phyloP scores from a whole-genome alignment of 2,113 vertebrate genomes.

The Eptesicus fuscus region DNA sequence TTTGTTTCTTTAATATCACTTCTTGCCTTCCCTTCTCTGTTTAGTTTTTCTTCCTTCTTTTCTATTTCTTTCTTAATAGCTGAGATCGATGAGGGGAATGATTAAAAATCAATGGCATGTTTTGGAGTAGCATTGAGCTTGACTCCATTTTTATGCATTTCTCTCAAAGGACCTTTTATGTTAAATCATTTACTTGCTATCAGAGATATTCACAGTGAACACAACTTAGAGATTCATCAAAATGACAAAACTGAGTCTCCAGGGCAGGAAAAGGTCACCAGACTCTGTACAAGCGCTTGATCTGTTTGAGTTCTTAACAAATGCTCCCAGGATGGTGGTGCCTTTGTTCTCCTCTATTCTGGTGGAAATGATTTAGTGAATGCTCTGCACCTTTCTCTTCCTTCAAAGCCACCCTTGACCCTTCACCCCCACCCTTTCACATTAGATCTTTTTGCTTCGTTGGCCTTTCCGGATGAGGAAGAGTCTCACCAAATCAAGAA shows the following conservation, averaged over 20 bases:
- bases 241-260: constrained; percentile 56
- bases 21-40: neutral
- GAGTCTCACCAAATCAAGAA: constrained; percentile 62
- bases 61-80: neutral
- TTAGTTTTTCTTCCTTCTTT: neutral
- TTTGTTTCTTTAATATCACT: neutral
- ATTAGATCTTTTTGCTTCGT: constrained; percentile 53
- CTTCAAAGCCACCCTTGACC: constrained; percentile 64
- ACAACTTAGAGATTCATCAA: constrained; percentile 53
- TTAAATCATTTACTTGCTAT: constrained; percentile 46
- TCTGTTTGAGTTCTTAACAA: constrained; percentile 39
- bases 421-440: constrained; percentile 60
- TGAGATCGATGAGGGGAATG: neutral
- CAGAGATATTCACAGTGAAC: constrained; percentile 45
- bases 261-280: constrained; percentile 19
- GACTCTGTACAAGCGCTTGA: neutral
- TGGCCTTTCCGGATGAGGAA: constrained; percentile 65
- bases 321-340: neutral
- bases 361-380: constrained; percentile 58
- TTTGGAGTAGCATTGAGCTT: constrained; percentile 54
- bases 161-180: constrained; percentile 50
- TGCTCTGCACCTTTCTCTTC: constrained; percentile 54
- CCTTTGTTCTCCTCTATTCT: constrained; percentile 50
- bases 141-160: constrained; percentile 19
- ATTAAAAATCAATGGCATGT: neutral